phyloP scores from a whole-genome alignment of 2,888 invertebrate genomes.

The Lithophane socia region DNA sequence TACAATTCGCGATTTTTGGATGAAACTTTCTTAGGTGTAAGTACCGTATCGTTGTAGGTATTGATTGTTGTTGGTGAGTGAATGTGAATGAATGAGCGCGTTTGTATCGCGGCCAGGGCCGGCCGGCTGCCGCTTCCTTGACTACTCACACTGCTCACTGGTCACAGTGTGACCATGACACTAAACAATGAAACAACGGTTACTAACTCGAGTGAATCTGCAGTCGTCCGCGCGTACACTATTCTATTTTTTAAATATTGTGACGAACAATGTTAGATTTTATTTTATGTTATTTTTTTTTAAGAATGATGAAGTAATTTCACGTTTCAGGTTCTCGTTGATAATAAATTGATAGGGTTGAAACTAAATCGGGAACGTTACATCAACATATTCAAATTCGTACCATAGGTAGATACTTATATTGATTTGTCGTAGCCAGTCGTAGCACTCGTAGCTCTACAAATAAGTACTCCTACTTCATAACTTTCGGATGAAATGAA shows the following conservation, averaged over 20 bases:
- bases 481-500: too few relatives aligned
- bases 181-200: slow-evolving; percentile 59
- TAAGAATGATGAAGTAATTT: slow-evolving; percentile 7
- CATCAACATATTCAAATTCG: not conserved
- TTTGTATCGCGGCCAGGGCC: slow-evolving; percentile 72
- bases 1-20: not conserved
- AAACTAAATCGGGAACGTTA: not conserved
- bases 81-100: slow-evolving; percentile 70
- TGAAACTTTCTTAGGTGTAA: slow-evolving; percentile 11
- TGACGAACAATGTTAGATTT: slow-evolving; percentile 15
- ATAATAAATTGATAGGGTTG: not conserved
- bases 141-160: slow-evolving; percentile 54
- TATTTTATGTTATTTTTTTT: too few relatives aligned
- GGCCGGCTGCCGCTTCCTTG: slow-evolving; percentile 66
- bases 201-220: slow-evolving; percentile 56
- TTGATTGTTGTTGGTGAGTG: slow-evolving; percentile 60
- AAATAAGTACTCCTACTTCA: not conserved
- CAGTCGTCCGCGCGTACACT: slow-evolving; percentile 31
- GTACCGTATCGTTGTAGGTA: slow-evolving; percentile 21
- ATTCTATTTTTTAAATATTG: slow-evolving; percentile 41
- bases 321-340: not conserved
- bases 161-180: slow-evolving; percentile 60
- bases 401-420: not conserved
- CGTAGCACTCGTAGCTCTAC: not conserved
- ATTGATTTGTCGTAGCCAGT: not conserved